Conservation (phyloP, 64 coral and sea anemone genomes). For the Stylophora pistillata region DNA sequence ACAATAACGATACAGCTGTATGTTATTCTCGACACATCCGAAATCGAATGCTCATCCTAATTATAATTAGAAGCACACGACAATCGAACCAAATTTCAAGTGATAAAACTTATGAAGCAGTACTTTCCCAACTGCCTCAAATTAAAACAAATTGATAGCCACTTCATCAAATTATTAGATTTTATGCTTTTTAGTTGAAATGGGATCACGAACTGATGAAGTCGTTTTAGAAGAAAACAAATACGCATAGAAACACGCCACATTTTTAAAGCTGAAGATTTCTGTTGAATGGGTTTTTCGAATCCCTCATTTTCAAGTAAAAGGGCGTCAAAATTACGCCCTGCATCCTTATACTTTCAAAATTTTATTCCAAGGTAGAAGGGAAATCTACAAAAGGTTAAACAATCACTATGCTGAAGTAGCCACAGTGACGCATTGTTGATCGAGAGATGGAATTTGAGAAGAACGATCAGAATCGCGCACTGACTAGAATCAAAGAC, state of each 20-base stretch:
- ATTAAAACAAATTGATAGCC: background rate
- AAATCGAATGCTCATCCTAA: background rate
- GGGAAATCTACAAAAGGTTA: background rate
- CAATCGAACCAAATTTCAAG: background rate
- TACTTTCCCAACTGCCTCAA: background rate
- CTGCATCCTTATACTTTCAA: background rate
- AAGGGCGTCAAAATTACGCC: background rate
- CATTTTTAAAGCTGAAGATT: background rate
- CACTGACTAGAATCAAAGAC: background rate
- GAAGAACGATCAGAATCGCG: background rate
- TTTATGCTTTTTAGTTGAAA: background rate
- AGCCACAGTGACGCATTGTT: no score
- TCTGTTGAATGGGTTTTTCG: background rate
- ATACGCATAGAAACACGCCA: background rate
- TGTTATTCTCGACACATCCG: background rate
- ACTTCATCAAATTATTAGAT: background rate
- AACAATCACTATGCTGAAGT: background rate
- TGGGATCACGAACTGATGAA: background rate
- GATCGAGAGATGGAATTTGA: constrained; percentile 8
- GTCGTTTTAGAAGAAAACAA: constrained; percentile 4
- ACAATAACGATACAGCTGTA: background rate
- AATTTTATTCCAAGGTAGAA: background rate
- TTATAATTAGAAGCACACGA: background rate
- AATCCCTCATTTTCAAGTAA: constrained; percentile 8
- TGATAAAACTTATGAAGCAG: background rate